Percentiles rank a stretch among this genome's conserved stretches.
phyloP scores from a whole-genome alignment of 64 coral and sea anemone species.

The Hydrozoanthus tunicans region DNA sequence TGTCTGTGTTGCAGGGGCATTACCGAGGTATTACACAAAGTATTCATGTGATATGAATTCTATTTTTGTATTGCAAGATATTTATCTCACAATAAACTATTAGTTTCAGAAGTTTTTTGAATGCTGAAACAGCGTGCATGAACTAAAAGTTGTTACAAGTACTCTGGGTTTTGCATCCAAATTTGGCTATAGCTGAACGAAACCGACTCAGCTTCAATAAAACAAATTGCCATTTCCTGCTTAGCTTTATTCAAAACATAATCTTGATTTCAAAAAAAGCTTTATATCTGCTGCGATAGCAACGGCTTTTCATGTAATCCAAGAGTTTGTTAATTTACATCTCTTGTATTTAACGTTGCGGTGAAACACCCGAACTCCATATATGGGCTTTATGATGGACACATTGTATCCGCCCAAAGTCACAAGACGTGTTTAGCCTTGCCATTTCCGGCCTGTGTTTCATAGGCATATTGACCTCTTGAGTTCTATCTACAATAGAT shows the following conservation, averaged over 20 bases:
- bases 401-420: slow-evolving; percentile 13
- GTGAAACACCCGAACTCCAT: neutral
- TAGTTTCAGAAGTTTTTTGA: neutral
- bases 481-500: slow-evolving; percentile 40
- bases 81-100: neutral
- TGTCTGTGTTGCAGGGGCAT: too few relatives aligned
- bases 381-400: slow-evolving; percentile 46
- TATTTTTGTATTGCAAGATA: neutral
- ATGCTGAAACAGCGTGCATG: slow-evolving; percentile 41
- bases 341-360: slow-evolving; percentile 20
- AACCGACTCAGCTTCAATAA: slow-evolving; percentile 21
- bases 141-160: neutral
- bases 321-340: slow-evolving; percentile 1
- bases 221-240: slow-evolving; percentile 53
- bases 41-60: neutral
- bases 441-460: slow-evolving; percentile 19
- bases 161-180: slow-evolving; percentile 19
- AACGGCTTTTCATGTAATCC: slow-evolving; percentile 17
- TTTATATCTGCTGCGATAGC: slow-evolving; percentile 20
- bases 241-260: slow-evolving; percentile 39
- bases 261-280: slow-evolving; percentile 35
- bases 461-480: slow-evolving; percentile 2
- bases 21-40: neutral
- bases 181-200: slow-evolving; percentile 57
- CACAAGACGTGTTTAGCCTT: slow-evolving; percentile 44